Conservation (phyloP, 2,888 invertebrate species). For the Trisateles emortualis region DNA sequence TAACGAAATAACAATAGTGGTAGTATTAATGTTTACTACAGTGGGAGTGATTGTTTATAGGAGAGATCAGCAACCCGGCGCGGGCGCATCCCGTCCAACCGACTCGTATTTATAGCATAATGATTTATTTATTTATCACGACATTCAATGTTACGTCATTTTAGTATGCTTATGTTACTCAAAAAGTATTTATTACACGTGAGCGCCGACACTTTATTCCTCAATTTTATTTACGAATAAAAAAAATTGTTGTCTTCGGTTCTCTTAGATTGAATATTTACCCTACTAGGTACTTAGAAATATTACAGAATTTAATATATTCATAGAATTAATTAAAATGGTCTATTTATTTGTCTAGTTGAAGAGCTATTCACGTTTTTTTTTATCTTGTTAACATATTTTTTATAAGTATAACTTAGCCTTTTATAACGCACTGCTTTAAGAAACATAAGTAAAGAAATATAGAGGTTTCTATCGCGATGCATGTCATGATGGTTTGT, state of each 20-base stretch:
- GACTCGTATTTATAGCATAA: conserved; percentile 58
- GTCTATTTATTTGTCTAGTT: no score
- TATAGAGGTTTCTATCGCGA: no score
- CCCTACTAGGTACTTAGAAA: no score
- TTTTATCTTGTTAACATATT: no score
- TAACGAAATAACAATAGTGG: conserved; percentile 37
- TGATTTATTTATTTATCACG: conserved; percentile 57
- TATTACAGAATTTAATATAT: no score
- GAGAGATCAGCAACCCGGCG: conserved; percentile 69
- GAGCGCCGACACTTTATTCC: background rate
- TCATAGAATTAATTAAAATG: no score
- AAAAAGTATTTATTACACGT: background rate
- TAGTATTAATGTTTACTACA: conserved; percentile 70
- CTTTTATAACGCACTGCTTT: background rate
- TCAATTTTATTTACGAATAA: no score
- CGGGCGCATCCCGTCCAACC: conserved; percentile 41
- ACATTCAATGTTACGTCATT: conserved; percentile 49
- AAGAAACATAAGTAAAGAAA: background rate
- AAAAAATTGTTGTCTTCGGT: no score
- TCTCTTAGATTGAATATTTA: no score
- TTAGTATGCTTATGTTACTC: conserved; percentile 16
- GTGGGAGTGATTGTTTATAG: conserved; percentile 62
- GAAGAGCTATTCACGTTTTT: no score
- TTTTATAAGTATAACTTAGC: no score
- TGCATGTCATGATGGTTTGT: background rate